phyloP scores from a whole-genome alignment of 2,888 invertebrate species.

The Leptinotarsa haldemani region DNA sequence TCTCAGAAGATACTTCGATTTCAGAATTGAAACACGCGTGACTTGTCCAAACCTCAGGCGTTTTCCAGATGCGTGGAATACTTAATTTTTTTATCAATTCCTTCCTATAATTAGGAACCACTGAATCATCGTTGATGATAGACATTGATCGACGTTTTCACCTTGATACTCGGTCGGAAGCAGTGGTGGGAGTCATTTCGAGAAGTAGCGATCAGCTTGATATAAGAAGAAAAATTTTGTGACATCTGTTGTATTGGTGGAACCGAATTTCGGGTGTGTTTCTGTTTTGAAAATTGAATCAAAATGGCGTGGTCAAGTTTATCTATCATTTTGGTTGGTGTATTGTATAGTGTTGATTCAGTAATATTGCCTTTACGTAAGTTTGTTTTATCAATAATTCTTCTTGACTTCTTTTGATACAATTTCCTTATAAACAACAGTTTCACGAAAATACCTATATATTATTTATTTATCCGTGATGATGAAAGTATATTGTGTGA shows the following conservation, averaged over 20 bases:
- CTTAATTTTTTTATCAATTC: too few species aligned
- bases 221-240: background rate
- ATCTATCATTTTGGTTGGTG: background rate
- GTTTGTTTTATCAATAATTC: background rate
- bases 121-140: background rate
- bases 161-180: background rate
- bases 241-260: too few species aligned
- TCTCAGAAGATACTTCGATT: too few species aligned
- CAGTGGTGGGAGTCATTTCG: background rate
- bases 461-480: too few species aligned
- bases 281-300: background rate
- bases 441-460: too few species aligned
- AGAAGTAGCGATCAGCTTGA: background rate
- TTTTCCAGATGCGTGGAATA: too few species aligned
- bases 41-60: too few species aligned
- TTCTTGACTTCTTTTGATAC: too few species aligned
- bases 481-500: too few species aligned
- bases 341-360: background rate
- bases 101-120: too few species aligned
- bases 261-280: background rate
- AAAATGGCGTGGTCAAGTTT: background rate
- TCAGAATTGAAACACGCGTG: too few species aligned
- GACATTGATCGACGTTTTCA: background rate
- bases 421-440: too few species aligned
- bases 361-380: background rate